Evolutionary conservation across 2,888 invertebrate species (phyloP).

Genomic region (Stenchaetothrips biformis): DNA sequence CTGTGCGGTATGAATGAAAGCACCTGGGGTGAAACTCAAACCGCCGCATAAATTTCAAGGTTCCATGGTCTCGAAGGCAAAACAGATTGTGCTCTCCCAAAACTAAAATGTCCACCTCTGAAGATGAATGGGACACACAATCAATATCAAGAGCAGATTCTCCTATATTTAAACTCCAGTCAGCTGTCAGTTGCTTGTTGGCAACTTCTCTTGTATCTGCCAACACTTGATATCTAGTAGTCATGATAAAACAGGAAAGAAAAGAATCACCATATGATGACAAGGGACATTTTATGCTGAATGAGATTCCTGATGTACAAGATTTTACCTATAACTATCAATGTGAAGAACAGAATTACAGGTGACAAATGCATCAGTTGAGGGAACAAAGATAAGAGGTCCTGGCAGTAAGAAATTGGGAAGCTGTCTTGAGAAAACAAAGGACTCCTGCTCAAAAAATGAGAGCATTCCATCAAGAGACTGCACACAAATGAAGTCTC

Average conservation of each 20-base stretch:
- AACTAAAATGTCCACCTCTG: conserved; percentile 67
- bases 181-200: conserved; percentile 60
- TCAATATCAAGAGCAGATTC: conserved; percentile 64
- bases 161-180: conserved; percentile 79
- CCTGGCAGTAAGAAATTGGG: conserved; percentile 78
- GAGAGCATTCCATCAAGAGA: conserved; percentile 83
- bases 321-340: conserved; percentile 74
- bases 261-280: conserved; percentile 32
- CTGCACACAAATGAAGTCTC: conserved; percentile 88
- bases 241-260: conserved; percentile 25
- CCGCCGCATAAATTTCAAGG: conserved; percentile 74
- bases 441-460: conserved; percentile 90
- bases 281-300: not conserved
- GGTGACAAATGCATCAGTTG: conserved; percentile 80
- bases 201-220: conserved; percentile 42
- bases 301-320: not conserved
- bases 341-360: conserved; percentile 75
- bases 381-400: conserved; percentile 72
- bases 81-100: conserved; percentile 81
- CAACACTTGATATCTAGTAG: conserved; percentile 46
- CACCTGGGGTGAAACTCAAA: conserved; percentile 79
- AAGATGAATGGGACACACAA: conserved; percentile 54
- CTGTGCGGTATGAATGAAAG: conserved; percentile 65
- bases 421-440: conserved; percentile 74
- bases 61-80: conserved; percentile 73